Evolutionary conservation across 2,888 invertebrate genomes (phyloP), one percentile per base, ranked within the genome.

Genomic region (Erebia epiphron): DNA sequence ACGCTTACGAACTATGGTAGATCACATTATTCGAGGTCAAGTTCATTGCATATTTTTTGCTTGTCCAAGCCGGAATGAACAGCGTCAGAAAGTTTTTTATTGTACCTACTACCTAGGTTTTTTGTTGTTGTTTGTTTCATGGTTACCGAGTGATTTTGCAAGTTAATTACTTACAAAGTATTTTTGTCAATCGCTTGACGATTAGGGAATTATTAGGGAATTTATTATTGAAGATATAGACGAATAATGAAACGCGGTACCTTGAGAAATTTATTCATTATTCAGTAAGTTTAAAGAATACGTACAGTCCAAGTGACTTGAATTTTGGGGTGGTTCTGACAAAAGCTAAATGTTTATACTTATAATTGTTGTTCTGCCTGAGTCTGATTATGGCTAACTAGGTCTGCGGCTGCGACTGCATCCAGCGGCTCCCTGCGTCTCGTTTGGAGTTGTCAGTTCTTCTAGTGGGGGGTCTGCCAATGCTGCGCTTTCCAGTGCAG

Each of bases 11-110:
- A 46, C 26, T n/a, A 64, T 13, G 35, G 21, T 26, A 26, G 52
- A 41, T 64, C 52, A 35, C 7, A 35, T 35, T 64, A 35, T 52
- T 21, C 64, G 13, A 64, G 41, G 64, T 64, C 64, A 64, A 63
- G 49, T 52, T 63, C 50, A 46, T 35, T 50, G 50, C 14, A 63
- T 50, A 46, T 11, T 63, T 50, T 63, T 49, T 63, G 43, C 61
- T 46, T 43, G 11, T 16, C 5, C 61, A 61, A 61, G 61, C 43
- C 43, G 61, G 4, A 16, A 61, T 61, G 3, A 61, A 11, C 43
- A 18, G 43, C 1, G 61, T 61, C 43, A 43, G 60, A n/a, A 16
- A 5, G 16, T 43, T 61, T 61, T 58, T 43, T 60, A 26, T 21
- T 4, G 56, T 57, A 5, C 21, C 2, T 54, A 26, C 26, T 57